Evolutionary conservation across 2,888 invertebrate genomes (phyloP).

Genomic region (Molorchus minor): DNA sequence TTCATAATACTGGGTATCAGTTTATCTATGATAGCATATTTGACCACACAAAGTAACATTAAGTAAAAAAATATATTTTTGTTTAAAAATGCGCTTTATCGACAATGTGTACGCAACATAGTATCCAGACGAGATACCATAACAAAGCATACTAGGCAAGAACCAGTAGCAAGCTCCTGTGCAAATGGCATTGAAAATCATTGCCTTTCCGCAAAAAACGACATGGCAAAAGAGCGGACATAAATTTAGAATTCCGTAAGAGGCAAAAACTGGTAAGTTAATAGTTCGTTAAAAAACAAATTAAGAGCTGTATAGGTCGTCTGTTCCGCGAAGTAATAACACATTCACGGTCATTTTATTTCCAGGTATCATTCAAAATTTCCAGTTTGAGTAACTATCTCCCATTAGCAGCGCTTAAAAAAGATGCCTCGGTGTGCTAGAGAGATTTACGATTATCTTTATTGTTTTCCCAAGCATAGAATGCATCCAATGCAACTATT

Average conservation of each 20-base stretch:
- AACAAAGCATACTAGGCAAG: not conserved
- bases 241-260: constrained; percentile 23
- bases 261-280: constrained; percentile 18
- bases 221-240: constrained; percentile 5
- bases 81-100: too few relatives aligned
- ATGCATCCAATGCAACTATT: not conserved
- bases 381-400: constrained; percentile 18
- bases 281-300: constrained; percentile 21
- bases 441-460: constrained; percentile 10
- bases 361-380: constrained; percentile 21
- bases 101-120: too few relatives aligned
- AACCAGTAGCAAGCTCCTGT: constrained; percentile 9
- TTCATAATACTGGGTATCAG: too few relatives aligned
- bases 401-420: constrained; percentile 16
- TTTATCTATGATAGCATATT: too few relatives aligned
- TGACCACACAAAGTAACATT: too few relatives aligned
- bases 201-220: constrained; percentile 10
- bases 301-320: constrained; percentile 21
- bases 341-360: constrained; percentile 13
- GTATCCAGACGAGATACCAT: too few relatives aligned
- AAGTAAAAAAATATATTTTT: too few relatives aligned
- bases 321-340: constrained; percentile 20
- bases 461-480: not conserved
- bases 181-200: constrained; percentile 20
- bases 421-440: constrained; percentile 2